Base-by-base conservation (phyloP, 2,113 vertebrate species). In the Percina caprodes region DNA sequence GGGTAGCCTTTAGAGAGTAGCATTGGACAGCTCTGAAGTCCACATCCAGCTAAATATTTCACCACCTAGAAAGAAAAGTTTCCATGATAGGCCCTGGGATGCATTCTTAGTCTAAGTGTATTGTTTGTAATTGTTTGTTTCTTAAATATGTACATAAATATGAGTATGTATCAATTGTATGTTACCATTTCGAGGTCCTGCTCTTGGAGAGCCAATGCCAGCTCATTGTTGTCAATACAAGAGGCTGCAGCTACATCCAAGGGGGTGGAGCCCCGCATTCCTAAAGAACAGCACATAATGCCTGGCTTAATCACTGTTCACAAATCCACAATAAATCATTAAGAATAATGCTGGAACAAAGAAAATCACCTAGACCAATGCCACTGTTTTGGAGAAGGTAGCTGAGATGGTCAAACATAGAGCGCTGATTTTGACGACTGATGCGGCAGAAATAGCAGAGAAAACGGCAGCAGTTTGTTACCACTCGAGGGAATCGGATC, bases 381-480 rank as follows among this genome's bases (percentile, higher is more conserved):
- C 97, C 96, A 0, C 97, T 98, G 92, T 98, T 98, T 84, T 97
- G 96, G 49, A 98, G 94, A 81, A 98, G 94, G 88, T 98, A 98
- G 91, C 96, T 97, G 83, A 98, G 95, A 76, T 98, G 97, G 86
- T 98, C 97, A 11, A 98, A 98, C 97, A 98, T 98, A 75, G 97
- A 97, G 2, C 97, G 96, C 78, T 98, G 97, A 90, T 98, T 98
- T 83, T 98, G 97, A 5, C 97, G 95, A 90, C 97, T 98, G 87
- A 98, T 98, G 24, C 97, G 96, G 80, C 97, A 98, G 93, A 98
- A 98, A 73, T 98, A 98, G 91, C 97, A 98, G 74, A 98, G 95
- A 86, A 98, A 98, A 11, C 97, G 96, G 76, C 97, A 98, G 85
- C 97, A 98, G 92, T 97, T 98, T n/a, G 97, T 98, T 89, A 98